Percentiles rank a stretch among this genome's conserved stretches.
Evolutionary conservation across 2,113 vertebrate genomes (phyloP).

Genomic region (Beaufortia kweichowensis): DNA sequence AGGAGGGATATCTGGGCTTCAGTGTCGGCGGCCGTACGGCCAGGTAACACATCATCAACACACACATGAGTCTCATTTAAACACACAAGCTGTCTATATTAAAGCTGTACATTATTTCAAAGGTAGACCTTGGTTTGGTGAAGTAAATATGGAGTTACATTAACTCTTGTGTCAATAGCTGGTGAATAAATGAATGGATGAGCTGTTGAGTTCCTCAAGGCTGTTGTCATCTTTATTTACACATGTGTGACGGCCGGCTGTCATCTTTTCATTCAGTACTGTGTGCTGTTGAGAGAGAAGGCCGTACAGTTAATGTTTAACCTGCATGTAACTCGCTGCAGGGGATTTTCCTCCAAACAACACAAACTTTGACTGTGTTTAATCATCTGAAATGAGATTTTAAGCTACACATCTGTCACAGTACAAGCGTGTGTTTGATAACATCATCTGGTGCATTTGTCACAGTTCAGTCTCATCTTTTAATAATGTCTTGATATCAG

Average conservation of each 20-base stretch:
- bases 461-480: neutral
- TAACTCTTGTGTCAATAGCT: no score
- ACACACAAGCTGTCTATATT: neutral
- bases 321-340: constrained; percentile 3
- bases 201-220: constrained; percentile 6
- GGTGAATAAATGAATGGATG: constrained; percentile 4
- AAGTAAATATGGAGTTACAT: no score
- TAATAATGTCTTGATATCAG: neutral
- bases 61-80: neutral
- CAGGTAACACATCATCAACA: constrained; percentile 75
- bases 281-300: constrained; percentile 15
- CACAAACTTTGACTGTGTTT: constrained; percentile 13
- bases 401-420: constrained; percentile 46
- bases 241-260: constrained; percentile 9
- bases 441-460: constrained; percentile 49
- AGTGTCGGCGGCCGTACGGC: constrained; percentile 93
- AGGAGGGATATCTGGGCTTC: constrained; percentile 96
- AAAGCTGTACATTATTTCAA: neutral
- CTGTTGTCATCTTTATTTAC: constrained; percentile 29
- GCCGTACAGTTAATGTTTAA: constrained; percentile 51
- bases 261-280: constrained; percentile 21
- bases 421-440: constrained; percentile 61
- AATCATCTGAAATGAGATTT: constrained; percentile 56
- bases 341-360: constrained; percentile 36
- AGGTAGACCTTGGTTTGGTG: no score